phyloP scores from a whole-genome alignment of 2,113 vertebrate genomes.

The Thamnophis sirtalis region DNA sequence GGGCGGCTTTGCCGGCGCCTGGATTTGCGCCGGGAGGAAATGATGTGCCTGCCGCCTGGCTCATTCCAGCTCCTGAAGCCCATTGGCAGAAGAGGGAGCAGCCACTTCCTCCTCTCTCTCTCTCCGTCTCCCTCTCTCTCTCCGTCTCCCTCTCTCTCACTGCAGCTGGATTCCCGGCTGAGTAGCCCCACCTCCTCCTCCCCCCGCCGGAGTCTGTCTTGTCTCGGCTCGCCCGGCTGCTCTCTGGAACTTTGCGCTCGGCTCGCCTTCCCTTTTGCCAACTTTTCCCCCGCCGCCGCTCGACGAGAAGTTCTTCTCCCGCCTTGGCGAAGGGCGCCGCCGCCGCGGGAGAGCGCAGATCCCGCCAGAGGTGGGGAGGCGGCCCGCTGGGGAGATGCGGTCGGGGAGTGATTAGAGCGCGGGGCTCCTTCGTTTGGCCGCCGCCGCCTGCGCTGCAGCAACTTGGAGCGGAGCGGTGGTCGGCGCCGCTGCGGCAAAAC shows the following conservation, averaged over 20 bases:
- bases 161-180: slow-evolving; percentile 36
- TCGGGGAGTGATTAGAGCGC: not conserved
- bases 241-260: slow-evolving; percentile 17
- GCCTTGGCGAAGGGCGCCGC: slow-evolving; percentile 38
- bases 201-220: slow-evolving; percentile 3
- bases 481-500: not conserved
- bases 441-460: not conserved
- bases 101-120: slow-evolving; percentile 68
- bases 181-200: not conserved
- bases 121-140: slow-evolving; percentile 13
- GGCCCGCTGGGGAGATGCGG: not conserved
- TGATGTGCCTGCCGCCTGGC: slow-evolving; percentile 65
- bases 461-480: not conserved
- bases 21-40: slow-evolving; percentile 71
- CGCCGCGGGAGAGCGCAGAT: not conserved
- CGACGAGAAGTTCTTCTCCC: not conserved
- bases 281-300: slow-evolving; percentile 19
- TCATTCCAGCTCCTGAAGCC: slow-evolving; percentile 70
- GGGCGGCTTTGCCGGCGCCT: slow-evolving; percentile 31
- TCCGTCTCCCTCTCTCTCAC: slow-evolving; percentile 43
- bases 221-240: slow-evolving; percentile 20
- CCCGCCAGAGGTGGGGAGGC: not conserved
- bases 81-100: slow-evolving; percentile 65
- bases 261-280: not conserved
- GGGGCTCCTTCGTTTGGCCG: not conserved